phyloP scores from a whole-genome alignment of 2,113 vertebrate species.

The Actenoides hombroni region DNA sequence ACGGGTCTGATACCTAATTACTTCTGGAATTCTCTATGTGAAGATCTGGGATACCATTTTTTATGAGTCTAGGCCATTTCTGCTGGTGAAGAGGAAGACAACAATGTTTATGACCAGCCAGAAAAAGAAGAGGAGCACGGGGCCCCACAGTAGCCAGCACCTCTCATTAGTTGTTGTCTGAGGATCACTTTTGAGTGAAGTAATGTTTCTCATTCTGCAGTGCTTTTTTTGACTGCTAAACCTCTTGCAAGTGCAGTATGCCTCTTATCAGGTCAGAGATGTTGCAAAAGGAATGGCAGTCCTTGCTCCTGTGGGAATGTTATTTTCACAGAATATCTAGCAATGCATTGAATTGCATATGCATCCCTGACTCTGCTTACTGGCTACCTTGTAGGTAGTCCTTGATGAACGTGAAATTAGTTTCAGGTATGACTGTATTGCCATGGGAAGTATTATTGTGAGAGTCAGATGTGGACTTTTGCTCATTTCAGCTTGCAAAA shows the following conservation, averaged over 20 bases:
- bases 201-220: neutral
- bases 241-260: neutral
- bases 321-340: neutral
- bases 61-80: neutral
- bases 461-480: neutral
- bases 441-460: neutral
- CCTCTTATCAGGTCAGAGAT: neutral
- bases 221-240: neutral
- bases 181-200: neutral
- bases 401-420: neutral
- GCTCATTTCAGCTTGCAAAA: neutral
- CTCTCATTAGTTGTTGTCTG: neutral
- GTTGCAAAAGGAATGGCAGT: neutral
- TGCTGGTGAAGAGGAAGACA: neutral
- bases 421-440: neutral
- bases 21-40: neutral
- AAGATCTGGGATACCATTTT: neutral
- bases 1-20: neutral
- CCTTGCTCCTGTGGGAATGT: neutral
- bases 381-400: neutral
- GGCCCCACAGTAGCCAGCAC: neutral
- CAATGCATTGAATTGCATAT: neutral
- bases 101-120: fast-evolving
- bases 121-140: neutral
- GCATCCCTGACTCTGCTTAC: neutral